Base-by-base conservation (phyloP, 2,888 invertebrate species). In the Odontothrips loti region DNA sequence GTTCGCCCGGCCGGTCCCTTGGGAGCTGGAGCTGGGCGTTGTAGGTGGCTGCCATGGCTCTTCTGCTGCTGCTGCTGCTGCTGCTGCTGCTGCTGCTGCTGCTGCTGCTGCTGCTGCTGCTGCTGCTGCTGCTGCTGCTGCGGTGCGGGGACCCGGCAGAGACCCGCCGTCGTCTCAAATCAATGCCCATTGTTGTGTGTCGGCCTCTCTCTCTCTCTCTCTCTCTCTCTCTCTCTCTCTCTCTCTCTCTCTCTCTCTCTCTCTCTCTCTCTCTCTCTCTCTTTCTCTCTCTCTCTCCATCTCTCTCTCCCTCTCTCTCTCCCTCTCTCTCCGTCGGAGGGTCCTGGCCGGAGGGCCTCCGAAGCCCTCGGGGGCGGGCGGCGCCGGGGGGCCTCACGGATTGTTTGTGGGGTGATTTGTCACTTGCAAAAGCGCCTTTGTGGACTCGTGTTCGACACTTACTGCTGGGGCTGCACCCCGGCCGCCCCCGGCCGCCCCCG, bases 401-500 rank as follows among this genome's bases (percentile, higher is more conserved):
- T 75, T 75, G 68, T 75, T 75, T 75, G 68, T 75, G 68, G 68
- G 68, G 68, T 75, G 68, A 75, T 75, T 75, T 75, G 68, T 75
- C 68, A 75, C 68, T 75, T 75, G 68, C 68, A 75, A 75, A 75
- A 75, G 68, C 68, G 68, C 68, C 68, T 75, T 75, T 75, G 68
- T 75, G 68, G 23, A 75, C 27, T 75, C 68, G 68, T 75, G 68
- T 75, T 75, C 68, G 68, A 75, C 68, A 75, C 68, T 75, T 75
- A 75, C 68, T 20, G 68, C 68, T 68, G 68, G 27, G 68, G 68
- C 68, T 43, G 34, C 34, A 43, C 3, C 34, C n/a, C n/a, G n/a
- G 34, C 34, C 34, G 34, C 34, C 34, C 34, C 34, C 34, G 34
- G 34, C 34, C 34, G 34, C 34, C 34, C 34, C 34, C 34, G 34